Conservation (phyloP, 2,113 vertebrate genomes). For the Scatophagus argus region DNA sequence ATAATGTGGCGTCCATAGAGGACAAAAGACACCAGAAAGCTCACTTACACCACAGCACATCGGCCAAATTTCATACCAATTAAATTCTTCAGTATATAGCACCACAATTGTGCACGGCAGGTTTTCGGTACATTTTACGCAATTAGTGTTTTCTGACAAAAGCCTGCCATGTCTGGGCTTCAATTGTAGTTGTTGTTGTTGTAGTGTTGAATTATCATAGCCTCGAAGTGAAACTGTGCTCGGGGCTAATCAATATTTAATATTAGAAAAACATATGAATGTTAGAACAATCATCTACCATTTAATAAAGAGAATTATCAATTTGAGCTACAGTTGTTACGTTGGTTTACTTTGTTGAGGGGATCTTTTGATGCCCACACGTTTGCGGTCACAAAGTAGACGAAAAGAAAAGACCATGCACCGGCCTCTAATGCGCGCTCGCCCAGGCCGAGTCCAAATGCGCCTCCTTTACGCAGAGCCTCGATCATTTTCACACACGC, state of each 20-base stretch:
- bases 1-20: conserved; percentile 62
- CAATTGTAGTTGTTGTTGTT: not conserved
- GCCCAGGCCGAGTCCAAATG: conserved; percentile 56
- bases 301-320: not conserved
- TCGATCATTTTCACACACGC: conserved; percentile 51
- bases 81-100: conserved; percentile 66
- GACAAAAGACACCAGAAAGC: conserved; percentile 76
- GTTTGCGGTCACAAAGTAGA: conserved; percentile 61
- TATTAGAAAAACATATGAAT: not conserved
- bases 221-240: not conserved
- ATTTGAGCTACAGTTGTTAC: not conserved
- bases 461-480: conserved; percentile 36
- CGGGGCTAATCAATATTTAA: not conserved
- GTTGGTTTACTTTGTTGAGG: not conserved
- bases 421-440: conserved; percentile 47
- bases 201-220: not conserved
- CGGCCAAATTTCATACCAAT: conserved; percentile 82
- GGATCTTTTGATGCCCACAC: conserved; percentile 53
- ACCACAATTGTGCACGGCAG: conserved; percentile 58
- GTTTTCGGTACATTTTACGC: conserved; percentile 71
- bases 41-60: conserved; percentile 52
- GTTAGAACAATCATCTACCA: not conserved
- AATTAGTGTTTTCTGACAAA: conserved; percentile 61
- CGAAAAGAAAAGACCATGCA: conserved; percentile 70
- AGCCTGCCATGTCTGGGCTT: not conserved